A percentile compares a stretch with the other conserved stretches of the same genome.
These are phyloP conservation scores for Calephelis virginiensis DNA, from an alignment of 1,140 invertebrate genomes.

Conservation along the genomic window DNA sequence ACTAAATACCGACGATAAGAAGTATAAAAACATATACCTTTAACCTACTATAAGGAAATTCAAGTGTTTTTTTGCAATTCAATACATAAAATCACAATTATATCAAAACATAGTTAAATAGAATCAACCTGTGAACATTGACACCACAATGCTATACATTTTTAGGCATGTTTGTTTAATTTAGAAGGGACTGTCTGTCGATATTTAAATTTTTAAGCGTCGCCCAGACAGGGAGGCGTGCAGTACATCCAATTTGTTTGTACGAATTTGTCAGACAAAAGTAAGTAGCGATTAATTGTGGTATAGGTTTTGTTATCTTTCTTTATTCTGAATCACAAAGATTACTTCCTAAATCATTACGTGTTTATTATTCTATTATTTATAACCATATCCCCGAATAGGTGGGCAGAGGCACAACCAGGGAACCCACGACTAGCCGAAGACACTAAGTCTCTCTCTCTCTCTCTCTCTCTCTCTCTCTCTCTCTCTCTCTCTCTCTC, in stretches of 20 bases:
- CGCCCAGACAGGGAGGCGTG: constrained; percentile 46
- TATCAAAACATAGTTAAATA: neutral
- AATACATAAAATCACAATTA: neutral
- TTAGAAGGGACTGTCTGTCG: constrained; percentile 55
- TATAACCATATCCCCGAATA: too few species aligned
- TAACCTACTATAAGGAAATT: too few species aligned
- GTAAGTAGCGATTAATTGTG: constrained; percentile 44
- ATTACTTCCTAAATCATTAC: too few species aligned
- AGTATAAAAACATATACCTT: too few species aligned
- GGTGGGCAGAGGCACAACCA: too few species aligned
- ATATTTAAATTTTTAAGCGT: constrained; percentile 73
- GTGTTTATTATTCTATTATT: too few species aligned
- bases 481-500: too few species aligned
- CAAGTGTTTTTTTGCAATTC: too few species aligned
- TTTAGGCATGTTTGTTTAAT: constrained; percentile 54
- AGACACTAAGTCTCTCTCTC: too few species aligned
- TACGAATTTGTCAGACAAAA: constrained; percentile 56
- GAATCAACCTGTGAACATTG: neutral
- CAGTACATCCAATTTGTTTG: constrained; percentile 58
- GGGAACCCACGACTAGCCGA: too few species aligned
- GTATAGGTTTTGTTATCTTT: constrained; percentile 23
- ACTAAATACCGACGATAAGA: too few species aligned
- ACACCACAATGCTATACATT: constrained; percentile 34
- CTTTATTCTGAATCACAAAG: neutral
- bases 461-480: too few species aligned